Evolutionary conservation across 2,888 invertebrate genomes (phyloP).

Genomic region (Eupithecia subumbrata): DNA sequence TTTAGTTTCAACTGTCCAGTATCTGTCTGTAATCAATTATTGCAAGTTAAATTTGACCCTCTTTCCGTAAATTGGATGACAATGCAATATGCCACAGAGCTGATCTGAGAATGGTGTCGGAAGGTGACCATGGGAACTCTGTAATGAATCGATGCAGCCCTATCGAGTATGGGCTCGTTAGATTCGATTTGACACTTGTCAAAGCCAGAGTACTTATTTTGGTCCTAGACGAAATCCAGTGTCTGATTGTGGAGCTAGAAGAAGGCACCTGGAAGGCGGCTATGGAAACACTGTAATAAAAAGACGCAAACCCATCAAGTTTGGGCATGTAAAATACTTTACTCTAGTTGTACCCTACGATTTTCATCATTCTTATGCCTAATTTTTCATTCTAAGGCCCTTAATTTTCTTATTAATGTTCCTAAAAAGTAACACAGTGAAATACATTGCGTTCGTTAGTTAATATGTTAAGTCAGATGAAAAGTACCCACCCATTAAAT

Average conservation of each 20-base stretch:
- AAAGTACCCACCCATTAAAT: neutral
- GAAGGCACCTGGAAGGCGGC: neutral
- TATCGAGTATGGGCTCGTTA: neutral
- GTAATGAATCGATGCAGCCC: neutral
- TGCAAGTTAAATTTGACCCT: neutral
- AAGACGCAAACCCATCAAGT: too few relatives aligned
- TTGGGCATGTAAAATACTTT: too few relatives aligned
- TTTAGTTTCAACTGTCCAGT: neutral
- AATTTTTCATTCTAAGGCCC: neutral
- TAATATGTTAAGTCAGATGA: neutral
- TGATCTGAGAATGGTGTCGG: neutral
- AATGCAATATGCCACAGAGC: neutral
- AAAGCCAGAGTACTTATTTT: neutral
- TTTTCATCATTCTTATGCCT: neutral
- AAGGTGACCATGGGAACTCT: neutral
- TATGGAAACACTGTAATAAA: neutral
- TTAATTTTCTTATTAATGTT: neutral
- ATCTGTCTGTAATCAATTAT: neutral
- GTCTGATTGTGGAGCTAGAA: neutral
- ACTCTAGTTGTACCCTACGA: neutral
- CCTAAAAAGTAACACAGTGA: neutral
- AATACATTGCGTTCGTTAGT: neutral
- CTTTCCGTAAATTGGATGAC: neutral
- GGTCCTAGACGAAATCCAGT: neutral
- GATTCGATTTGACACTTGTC: neutral